Evolutionary conservation across 1,140 invertebrate species (phyloP).

Genomic region (Trinorchestia longiramus): DNA sequence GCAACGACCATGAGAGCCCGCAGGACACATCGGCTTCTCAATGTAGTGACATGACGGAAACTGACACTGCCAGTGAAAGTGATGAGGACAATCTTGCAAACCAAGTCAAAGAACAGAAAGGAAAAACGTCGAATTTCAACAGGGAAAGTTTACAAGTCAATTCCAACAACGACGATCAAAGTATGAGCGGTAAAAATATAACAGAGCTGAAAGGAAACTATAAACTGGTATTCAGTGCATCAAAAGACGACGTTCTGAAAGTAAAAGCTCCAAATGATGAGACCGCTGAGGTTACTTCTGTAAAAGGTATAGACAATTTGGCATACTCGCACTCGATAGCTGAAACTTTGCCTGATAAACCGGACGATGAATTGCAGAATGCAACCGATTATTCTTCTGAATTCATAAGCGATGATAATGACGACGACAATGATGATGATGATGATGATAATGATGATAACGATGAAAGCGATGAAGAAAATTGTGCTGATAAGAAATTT

Average conservation of each 20-base stretch:
- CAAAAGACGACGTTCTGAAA: background rate
- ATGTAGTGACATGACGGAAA: background rate
- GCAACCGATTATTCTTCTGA: slow-evolving; percentile 3
- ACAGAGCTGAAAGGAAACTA: background rate
- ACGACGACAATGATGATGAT: background rate
- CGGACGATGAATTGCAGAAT: background rate
- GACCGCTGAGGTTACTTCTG: background rate
- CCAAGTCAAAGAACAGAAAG: background rate
- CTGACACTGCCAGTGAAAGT: background rate
- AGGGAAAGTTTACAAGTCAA: background rate
- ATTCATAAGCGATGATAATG: background rate
- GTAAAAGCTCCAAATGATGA: background rate
- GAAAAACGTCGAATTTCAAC: background rate
- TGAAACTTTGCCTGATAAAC: background rate
- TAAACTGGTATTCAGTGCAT: background rate
- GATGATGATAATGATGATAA: background rate
- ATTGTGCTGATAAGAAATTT: background rate
- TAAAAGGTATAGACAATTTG: slow-evolving; percentile 29
- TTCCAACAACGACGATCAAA: background rate
- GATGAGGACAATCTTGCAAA: background rate
- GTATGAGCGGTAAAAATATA: background rate
- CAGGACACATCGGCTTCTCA: background rate
- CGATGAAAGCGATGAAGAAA: background rate
- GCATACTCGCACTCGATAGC: slow-evolving; percentile 35
- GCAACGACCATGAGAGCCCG: background rate